Conservation (phyloP, 2,888 invertebrate species). For the Apocheima hispidaria region DNA sequence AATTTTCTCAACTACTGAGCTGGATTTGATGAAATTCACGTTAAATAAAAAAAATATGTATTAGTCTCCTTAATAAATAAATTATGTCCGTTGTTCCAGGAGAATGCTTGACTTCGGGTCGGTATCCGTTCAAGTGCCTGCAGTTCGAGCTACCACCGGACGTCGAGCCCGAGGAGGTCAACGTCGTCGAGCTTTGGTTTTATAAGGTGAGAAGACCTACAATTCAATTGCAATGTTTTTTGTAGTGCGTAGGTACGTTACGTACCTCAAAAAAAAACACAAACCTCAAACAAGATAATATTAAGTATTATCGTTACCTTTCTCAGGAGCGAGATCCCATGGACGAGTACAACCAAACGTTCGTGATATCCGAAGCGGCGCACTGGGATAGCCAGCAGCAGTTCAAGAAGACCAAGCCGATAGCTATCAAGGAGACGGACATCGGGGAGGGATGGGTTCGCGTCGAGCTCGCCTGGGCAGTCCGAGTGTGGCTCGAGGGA, state of each 20-base stretch:
- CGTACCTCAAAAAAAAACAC: neutral
- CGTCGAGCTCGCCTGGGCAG: conserved; percentile 91
- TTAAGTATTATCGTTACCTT: neutral
- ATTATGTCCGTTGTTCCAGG: conserved; percentile 60
- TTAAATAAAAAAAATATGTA: no score
- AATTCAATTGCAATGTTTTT: neutral
- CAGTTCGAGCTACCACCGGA: conserved; percentile 92
- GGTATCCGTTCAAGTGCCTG: conserved; percentile 90
- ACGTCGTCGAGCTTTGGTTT: conserved; percentile 93
- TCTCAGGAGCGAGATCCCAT: conserved; percentile 85
- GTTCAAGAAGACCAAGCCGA: conserved; percentile 91
- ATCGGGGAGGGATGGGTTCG: conserved; percentile 93
- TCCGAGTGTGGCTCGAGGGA: conserved; percentile 91
- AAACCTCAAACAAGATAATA: neutral
- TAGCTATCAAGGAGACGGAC: conserved; percentile 92
- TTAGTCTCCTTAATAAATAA: neutral
- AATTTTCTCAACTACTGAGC: no score
- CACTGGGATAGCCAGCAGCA: conserved; percentile 90
- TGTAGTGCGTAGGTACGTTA: no score
- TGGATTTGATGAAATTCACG: no score
- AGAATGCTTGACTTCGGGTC: conserved; percentile 77
- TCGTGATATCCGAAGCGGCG: conserved; percentile 92
- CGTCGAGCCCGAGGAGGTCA: conserved; percentile 90
- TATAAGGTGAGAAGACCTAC: conserved; percentile 84
- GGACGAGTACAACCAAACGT: conserved; percentile 90